phyloP scores from a whole-genome alignment of 2,113 vertebrate species.

The Toxotes jaculatrix region DNA sequence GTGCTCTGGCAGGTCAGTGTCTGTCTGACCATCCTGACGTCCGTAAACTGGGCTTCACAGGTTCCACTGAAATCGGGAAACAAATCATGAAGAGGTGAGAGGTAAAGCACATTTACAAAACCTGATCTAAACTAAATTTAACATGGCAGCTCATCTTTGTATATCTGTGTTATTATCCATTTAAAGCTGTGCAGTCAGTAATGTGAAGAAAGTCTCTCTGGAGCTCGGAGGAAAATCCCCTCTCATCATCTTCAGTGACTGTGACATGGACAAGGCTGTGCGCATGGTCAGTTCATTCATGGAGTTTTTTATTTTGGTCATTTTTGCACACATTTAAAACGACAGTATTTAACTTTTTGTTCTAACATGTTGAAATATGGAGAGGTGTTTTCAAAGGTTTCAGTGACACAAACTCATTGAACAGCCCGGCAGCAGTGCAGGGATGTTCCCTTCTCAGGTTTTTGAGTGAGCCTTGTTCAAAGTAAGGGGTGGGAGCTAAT shows the following conservation, averaged over 20 bases:
- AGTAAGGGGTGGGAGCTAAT: no score
- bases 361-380: not conserved
- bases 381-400: not conserved
- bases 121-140: not conserved
- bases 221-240: constrained; percentile 93
- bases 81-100: constrained; percentile 92
- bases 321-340: not conserved
- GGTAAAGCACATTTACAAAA: not conserved
- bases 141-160: not conserved
- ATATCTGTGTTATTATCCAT: not conserved
- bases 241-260: constrained; percentile 91
- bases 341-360: not conserved
- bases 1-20: constrained; percentile 87
- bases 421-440: no score
- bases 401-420: no score
- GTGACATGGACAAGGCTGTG: constrained; percentile 90
- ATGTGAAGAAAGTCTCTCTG: constrained; percentile 92
- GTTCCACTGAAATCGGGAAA: constrained; percentile 91
- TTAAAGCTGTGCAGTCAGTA: constrained; percentile 88
- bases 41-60: constrained; percentile 92
- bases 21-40: constrained; percentile 90
- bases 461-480: no score
- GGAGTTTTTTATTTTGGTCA: not conserved
- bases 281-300: constrained; percentile 83
- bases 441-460: not conserved